Evolutionary conservation across 2,888 invertebrate species (phyloP), one percentile per base, ranked within the genome.

Genomic region (Lysandra coridon): DNA sequence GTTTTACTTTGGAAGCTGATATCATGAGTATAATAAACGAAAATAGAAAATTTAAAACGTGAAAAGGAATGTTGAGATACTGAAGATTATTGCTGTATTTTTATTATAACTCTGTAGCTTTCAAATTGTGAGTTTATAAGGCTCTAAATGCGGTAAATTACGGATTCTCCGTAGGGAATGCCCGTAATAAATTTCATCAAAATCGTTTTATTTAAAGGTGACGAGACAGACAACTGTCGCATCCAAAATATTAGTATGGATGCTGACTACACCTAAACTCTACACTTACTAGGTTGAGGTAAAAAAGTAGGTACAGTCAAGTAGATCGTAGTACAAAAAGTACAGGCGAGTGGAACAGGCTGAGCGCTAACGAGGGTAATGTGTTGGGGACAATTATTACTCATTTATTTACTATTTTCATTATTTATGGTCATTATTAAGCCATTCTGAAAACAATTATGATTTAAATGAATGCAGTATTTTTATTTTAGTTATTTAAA

Each of bases 301-400:
- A 33, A 37, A 69, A 37, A 69, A 33, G 14, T 37, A 69, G 33
- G 69, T 33, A 37, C 69, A 69, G 33, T 33, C 69, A 17, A 69
- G 33, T 69, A 69, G 69, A 69, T 14, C 33, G 33, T 69, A 23
- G 69, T 14, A 69, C 33, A 69, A 69, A 69, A 69, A 69, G 69
- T 69, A 69, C 69, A 37, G 69, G 69, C 69, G 69, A 69, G 69
- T 69, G 6, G 33, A 69, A 69, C 69, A 69, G 69, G 69, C 37
- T 69, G 33, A 14, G 33, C 33, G 33, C 33, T 69, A 69, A 69
- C 33, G 69, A 69, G 69, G 69, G 69, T 69, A 69, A 69, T 33
- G 69, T 2, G 69, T 6, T 69, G 69, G 4, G 69, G 33, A 69
- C 69, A 69, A 69, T 69, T 33, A 37, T 69, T 69, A 6, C 17